phyloP scores from a whole-genome alignment of 1,140 invertebrate species.

The Drosophila paulistorum region DNA sequence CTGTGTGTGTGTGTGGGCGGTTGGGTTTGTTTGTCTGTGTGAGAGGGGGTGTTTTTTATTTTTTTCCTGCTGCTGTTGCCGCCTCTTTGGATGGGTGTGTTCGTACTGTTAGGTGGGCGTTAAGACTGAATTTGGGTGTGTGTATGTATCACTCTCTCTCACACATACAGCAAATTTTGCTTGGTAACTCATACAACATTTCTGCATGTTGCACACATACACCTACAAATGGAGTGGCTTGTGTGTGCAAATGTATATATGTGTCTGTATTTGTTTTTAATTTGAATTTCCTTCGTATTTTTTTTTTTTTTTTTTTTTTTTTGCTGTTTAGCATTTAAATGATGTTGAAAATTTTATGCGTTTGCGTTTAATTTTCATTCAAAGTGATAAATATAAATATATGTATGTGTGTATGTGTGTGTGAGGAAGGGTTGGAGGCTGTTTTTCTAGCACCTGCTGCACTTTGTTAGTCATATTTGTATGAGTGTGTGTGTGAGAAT shows the following conservation, averaged over 20 bases:
- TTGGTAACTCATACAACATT: slow-evolving; percentile 63
- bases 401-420: neutral
- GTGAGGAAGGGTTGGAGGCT: slow-evolving; percentile 1
- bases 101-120: slow-evolving; percentile 21
- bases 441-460: slow-evolving; percentile 68
- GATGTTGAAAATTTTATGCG: slow-evolving; percentile 62
- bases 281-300: slow-evolving; percentile 59
- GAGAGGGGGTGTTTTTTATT: slow-evolving; percentile 43
- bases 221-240: slow-evolving; percentile 4
- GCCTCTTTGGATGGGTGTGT: slow-evolving; percentile 55
- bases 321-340: slow-evolving; percentile 74
- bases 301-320: neutral
- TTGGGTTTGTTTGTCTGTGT: slow-evolving; percentile 21
- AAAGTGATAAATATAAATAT: slow-evolving; percentile 62
- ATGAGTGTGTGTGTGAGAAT: slow-evolving; percentile 10
- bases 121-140: slow-evolving; percentile 47
- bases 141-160: slow-evolving; percentile 50
- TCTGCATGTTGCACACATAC: slow-evolving; percentile 24
- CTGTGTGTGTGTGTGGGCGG: slow-evolving; percentile 30
- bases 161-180: slow-evolving; percentile 51
- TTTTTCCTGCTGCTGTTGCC: slow-evolving; percentile 51
- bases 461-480: slow-evolving; percentile 39
- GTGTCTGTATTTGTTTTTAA: slow-evolving; percentile 64
- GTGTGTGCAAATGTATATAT: slow-evolving; percentile 2
- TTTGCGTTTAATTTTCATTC: slow-evolving; percentile 68